phyloP scores from a whole-genome alignment of 2,113 vertebrate species.

The Gallinago undulata region DNA sequence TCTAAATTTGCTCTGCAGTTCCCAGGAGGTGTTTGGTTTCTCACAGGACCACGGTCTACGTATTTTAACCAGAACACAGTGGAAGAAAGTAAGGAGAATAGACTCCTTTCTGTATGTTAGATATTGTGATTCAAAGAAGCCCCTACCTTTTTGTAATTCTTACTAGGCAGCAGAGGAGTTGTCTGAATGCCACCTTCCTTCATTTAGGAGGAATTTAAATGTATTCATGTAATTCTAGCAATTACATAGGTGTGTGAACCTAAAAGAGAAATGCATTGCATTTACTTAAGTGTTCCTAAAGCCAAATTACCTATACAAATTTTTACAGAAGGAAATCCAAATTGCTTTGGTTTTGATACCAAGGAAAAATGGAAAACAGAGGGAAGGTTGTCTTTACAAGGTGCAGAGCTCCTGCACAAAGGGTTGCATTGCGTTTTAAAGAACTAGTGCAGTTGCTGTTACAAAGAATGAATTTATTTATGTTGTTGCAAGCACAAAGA shows the following conservation, averaged over 20 bases:
- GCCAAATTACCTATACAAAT: not conserved
- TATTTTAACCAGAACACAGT: slow-evolving; percentile 30
- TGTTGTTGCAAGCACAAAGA: slow-evolving; percentile 10
- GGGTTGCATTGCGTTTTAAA: not conserved
- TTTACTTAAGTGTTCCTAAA: slow-evolving; percentile 9
- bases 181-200: not conserved
- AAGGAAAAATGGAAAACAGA: not conserved
- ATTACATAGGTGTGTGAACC: not conserved
- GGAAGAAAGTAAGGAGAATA: not conserved
- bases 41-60: not conserved
- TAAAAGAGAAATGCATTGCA: not conserved
- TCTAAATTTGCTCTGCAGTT: slow-evolving; percentile 44
- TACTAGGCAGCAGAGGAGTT: not conserved
- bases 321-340: not conserved
- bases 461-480: not conserved
- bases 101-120: not conserved
- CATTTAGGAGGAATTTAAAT: not conserved
- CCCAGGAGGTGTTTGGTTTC: slow-evolving; percentile 30
- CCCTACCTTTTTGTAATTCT: not conserved
- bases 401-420: not conserved
- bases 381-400: not conserved
- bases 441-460: not conserved
- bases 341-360: not conserved
- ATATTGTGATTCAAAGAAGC: not conserved
- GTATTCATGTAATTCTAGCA: not conserved